A percentile compares a stretch with the other conserved stretches of the same genome.
Conservation (phyloP, 1,140 invertebrate species). For the Lasaia peninsularis region DNA sequence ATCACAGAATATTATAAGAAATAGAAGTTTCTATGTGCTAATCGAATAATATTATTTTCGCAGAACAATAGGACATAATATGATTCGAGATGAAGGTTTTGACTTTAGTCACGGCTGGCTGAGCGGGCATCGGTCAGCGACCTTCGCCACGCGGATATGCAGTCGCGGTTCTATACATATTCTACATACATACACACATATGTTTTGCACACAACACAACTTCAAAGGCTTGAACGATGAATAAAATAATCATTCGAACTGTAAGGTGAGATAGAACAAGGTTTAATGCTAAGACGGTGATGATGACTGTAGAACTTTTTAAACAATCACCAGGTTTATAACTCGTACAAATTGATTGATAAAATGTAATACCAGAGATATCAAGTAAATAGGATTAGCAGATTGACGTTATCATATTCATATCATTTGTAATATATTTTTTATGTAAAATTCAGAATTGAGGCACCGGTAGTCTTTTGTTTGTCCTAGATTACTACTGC, state of each 20-base stretch:
- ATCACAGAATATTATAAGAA: too few species aligned
- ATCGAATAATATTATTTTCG: too few species aligned
- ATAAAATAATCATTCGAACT: too few species aligned
- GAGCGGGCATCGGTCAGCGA: constrained; percentile 56
- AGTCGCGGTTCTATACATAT: constrained; percentile 19
- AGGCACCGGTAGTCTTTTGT: too few species aligned
- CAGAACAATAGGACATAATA: constrained; percentile 6
- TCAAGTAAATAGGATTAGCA: not conserved
- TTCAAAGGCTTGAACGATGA: too few species aligned
- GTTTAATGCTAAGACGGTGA: too few species aligned
- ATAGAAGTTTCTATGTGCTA: too few species aligned
- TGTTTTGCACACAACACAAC: not conserved
- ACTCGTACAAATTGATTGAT: not conserved
- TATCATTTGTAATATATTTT: not conserved
- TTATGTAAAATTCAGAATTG: too few species aligned
- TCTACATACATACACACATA: not conserved
- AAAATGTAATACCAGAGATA: not conserved
- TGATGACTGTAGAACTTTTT: too few species aligned
- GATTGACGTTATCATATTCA: not conserved
- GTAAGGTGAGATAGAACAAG: too few species aligned
- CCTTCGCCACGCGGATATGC: constrained; percentile 61
- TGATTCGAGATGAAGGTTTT: constrained; percentile 33
- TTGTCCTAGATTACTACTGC: too few species aligned
- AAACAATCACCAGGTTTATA: too few species aligned
- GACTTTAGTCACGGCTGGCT: constrained; percentile 39